Percentiles rank a stretch among this genome's conserved stretches.
These are phyloP conservation scores for Tachysurus fulvidraco DNA, from an alignment of 2,113 vertebrate genomes.

Conservation along the genomic window DNA sequence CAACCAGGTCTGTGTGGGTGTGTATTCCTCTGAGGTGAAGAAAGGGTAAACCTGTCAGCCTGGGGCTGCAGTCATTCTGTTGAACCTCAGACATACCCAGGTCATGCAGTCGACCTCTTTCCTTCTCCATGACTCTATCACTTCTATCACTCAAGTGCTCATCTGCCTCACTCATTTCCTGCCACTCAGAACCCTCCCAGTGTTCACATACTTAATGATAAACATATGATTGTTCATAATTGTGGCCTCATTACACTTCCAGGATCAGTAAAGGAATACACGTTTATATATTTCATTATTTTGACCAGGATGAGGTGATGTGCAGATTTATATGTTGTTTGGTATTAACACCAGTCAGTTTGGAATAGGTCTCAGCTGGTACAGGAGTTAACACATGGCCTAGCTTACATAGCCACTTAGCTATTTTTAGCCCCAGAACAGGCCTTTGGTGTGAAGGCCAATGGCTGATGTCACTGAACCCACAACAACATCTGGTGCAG, in stretches of 20 bases:
- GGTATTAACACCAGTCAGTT: slow-evolving; percentile 31
- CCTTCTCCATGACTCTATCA: slow-evolving; percentile 10
- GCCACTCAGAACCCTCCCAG: not conserved
- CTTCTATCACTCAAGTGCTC: slow-evolving; percentile 5
- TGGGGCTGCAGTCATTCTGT: slow-evolving; percentile 37
- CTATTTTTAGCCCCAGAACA: slow-evolving; percentile 58
- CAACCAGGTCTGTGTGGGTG: not conserved
- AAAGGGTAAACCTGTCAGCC: slow-evolving; percentile 45
- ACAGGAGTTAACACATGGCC: slow-evolving; percentile 43
- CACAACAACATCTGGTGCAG: slow-evolving; percentile 29
- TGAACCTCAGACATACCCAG: slow-evolving; percentile 48
- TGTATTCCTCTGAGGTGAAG: slow-evolving; percentile 25
- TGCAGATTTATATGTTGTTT: not conserved
- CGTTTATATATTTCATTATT: slow-evolving; percentile 3
- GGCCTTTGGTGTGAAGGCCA: slow-evolving; percentile 41
- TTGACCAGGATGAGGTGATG: slow-evolving; percentile 3
- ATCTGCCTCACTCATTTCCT: slow-evolving; percentile 32
- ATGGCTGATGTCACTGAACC: slow-evolving; percentile 52
- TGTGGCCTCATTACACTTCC: not conserved
- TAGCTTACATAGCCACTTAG: slow-evolving; percentile 27
- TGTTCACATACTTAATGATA: not conserved
- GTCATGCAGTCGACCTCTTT: slow-evolving; percentile 39
- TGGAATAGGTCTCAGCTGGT: slow-evolving; percentile 34
- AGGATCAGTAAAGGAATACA: not conserved
- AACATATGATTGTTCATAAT: not conserved